A percentile compares a stretch with the other conserved stretches of the same genome.
phyloP scores from a whole-genome alignment of 1,140 invertebrate species.

The Zaprionus vittiger region DNA sequence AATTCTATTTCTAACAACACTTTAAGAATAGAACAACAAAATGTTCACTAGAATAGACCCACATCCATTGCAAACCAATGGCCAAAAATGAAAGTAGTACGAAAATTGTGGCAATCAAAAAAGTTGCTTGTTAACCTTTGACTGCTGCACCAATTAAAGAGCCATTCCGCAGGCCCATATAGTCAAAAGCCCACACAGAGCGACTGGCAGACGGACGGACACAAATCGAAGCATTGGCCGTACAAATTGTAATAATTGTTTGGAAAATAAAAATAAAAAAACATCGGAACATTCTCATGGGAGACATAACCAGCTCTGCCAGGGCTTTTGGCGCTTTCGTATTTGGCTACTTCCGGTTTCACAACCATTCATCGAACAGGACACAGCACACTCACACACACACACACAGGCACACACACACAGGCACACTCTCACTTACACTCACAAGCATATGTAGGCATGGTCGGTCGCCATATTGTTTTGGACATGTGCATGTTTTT shows the following conservation, averaged over 20 bases:
- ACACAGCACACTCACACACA: constrained; percentile 6
- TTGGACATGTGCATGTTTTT: constrained; percentile 77
- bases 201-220: neutral
- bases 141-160: constrained; percentile 16
- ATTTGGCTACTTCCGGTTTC: constrained; percentile 65
- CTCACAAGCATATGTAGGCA: constrained; percentile 16
- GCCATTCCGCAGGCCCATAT: neutral
- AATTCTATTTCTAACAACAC: neutral
- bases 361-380: constrained; percentile 23
- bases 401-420: constrained; percentile 10
- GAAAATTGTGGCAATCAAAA: constrained; percentile 27
- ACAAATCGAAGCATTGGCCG: constrained; percentile 43
- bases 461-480: constrained; percentile 69
- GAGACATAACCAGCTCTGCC: constrained; percentile 45
- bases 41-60: neutral
- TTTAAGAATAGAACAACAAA: neutral
- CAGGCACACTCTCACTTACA: constrained; percentile 14
- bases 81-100: constrained; percentile 11
- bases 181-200: constrained; percentile 14
- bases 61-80: neutral
- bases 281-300: constrained; percentile 58
- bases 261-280: constrained; percentile 80
- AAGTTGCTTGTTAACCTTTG: constrained; percentile 22
- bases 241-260: constrained; percentile 79
- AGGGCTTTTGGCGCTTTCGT: constrained; percentile 23